Percentiles rank a stretch among this genome's conserved stretches.
Evolutionary conservation across 2,113 vertebrate species (phyloP).

Genomic region (Protobothrops flavoviridis): DNA sequence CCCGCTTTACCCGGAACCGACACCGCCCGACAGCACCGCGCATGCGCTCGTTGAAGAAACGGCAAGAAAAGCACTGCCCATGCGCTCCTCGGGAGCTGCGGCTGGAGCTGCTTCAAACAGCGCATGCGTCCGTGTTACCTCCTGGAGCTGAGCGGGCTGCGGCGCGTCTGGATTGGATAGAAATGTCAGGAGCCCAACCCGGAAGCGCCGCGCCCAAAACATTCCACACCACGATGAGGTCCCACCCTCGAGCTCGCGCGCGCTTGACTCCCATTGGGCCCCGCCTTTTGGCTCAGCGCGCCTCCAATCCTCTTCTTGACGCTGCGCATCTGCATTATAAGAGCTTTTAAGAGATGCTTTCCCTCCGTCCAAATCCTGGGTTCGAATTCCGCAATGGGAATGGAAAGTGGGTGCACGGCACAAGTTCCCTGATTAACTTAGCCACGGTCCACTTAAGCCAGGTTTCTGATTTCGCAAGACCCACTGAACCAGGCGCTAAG

Average conservation of each 20-base stretch:
- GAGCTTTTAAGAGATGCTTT: not conserved
- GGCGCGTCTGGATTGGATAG: not conserved
- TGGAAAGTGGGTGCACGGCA: not conserved
- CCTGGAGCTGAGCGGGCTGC: not conserved
- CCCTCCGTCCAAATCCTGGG: not conserved
- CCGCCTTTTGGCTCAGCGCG: constrained; percentile 11
- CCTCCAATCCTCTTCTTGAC: not conserved
- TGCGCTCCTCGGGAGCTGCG: not conserved
- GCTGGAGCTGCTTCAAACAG: not conserved
- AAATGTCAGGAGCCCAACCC: constrained; percentile 13
- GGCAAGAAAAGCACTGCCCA: fast-evolving
- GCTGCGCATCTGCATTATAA: no score
- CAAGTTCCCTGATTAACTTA: not conserved
- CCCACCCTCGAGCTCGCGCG: not conserved
- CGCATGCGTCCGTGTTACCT: not conserved
- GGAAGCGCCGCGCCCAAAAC: constrained; percentile 43
- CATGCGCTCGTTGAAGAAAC: not conserved
- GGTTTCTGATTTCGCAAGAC: not conserved
- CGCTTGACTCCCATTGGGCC: not conserved
- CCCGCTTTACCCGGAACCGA: constrained; percentile 59
- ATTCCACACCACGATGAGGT: constrained; percentile 11
- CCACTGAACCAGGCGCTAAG: not conserved
- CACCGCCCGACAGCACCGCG: constrained; percentile 67
- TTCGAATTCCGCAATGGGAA: not conserved
- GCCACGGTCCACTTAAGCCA: not conserved